phyloP scores from a whole-genome alignment of 2,888 invertebrate genomes.

The Eupithecia vulgata region DNA sequence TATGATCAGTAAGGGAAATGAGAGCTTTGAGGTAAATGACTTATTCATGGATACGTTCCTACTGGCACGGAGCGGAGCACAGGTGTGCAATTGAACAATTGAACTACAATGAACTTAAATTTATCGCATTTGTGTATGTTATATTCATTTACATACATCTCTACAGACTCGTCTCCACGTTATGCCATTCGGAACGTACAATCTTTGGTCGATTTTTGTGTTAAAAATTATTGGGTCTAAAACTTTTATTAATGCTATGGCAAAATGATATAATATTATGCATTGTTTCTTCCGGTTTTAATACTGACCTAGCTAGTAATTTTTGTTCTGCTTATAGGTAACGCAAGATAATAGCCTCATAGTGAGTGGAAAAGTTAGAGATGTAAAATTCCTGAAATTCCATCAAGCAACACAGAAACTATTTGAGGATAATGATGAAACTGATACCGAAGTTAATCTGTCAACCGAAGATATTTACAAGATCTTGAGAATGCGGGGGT shows the following conservation, averaged over 20 bases:
- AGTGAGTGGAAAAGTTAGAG: constrained; percentile 30
- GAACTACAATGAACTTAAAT: neutral
- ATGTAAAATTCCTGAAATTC: neutral
- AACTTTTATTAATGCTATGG: too few species aligned
- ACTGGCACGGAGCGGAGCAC: neutral
- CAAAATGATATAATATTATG: neutral
- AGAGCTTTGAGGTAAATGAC: constrained; percentile 56
- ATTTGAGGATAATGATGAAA: constrained; percentile 21
- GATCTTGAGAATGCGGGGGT: constrained; percentile 35
- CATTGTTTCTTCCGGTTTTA: neutral
- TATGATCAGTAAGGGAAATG: constrained; percentile 50
- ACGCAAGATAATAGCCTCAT: constrained; percentile 27
- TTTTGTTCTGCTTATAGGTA: constrained; percentile 15
- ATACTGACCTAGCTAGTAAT: neutral
- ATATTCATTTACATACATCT: neutral
- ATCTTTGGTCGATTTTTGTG: neutral
- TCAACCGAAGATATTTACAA: constrained; percentile 37
- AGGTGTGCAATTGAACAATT: neutral
- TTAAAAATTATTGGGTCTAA: too few species aligned
- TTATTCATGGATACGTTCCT: neutral
- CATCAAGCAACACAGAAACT: neutral
- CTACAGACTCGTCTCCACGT: neutral
- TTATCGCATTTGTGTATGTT: neutral
- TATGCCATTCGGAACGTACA: neutral
- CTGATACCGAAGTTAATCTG: constrained; percentile 21